Evolutionary conservation across 1,140 invertebrate genomes (phyloP).

Genomic region (Schmidtea mediterranea): DNA sequence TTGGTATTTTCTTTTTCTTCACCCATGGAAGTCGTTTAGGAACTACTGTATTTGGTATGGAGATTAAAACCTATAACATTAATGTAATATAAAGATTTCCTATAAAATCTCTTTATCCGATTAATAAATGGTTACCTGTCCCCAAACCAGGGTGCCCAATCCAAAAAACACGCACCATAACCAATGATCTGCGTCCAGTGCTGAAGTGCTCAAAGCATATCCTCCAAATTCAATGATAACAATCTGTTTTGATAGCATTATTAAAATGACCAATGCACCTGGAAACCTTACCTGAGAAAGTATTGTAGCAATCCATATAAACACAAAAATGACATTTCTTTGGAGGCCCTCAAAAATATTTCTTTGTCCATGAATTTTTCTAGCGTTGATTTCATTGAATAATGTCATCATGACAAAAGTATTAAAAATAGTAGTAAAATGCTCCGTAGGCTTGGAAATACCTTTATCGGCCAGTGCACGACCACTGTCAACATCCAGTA

Average conservation of each 20-base stretch:
- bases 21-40: too few relatives aligned
- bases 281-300: conserved; percentile 50
- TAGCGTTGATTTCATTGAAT: conserved; percentile 96
- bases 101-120: too few relatives aligned
- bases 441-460: not conserved
- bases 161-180: conserved; percentile 94
- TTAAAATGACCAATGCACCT: not conserved
- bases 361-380: conserved; percentile 94
- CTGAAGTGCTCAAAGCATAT: conserved; percentile 71
- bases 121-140: conserved; percentile 48
- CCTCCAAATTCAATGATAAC: conserved; percentile 86
- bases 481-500: conserved; percentile 3
- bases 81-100: too few relatives aligned
- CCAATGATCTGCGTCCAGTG: conserved; percentile 74
- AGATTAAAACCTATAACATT: too few relatives aligned
- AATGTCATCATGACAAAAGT: conserved; percentile 99
- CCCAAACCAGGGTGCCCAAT: conserved; percentile 75
- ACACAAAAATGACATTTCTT: conserved; percentile 90
- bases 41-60: too few relatives aligned
- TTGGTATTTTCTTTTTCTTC: too few relatives aligned
- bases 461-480: not conserved
- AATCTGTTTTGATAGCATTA: not conserved
- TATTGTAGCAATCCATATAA: conserved; percentile 79
- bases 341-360: conserved; percentile 71
- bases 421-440: conserved; percentile 98